Base-by-base conservation (phyloP, 2,797 vertebrate species). In the Poeciliopsis paucimaculata region DNA sequence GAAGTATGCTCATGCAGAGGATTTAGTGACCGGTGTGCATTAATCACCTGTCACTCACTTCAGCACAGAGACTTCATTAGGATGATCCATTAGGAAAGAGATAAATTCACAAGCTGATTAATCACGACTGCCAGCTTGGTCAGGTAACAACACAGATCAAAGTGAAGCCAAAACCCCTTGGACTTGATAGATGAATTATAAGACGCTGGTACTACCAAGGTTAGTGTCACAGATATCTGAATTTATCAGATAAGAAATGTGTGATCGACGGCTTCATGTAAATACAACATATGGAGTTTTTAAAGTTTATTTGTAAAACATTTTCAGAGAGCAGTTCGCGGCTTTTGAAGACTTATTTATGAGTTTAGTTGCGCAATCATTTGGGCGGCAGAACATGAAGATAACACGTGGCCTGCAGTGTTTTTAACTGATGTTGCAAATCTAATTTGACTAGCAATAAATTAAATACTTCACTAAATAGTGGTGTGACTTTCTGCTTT, bases 21-120 rank as follows among this genome's bases (percentile, higher is more conserved):
- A 75, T 75, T 83, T 93, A 93, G 94, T 89, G 86, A 93, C 82
- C 81, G 66, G 77, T 80, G 84, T 75, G 83, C 88, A 90, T 94
- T 91, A 94, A 95, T 94, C 91, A 92, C 85, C 83, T 73, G 87
- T 77, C 82, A 73, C 86, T 73, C 39, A 79, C 75, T 51, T 64
- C 84, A 76, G 88, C 82, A 81, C 79, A 73, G 78, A 12, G 81
- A 84, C 90, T 93, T 92, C 90, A 95, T 94, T 94, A 93, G 73
- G 80, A 91, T 92, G 91, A 95, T 94, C 81, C 74, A 93, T 92
- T 85, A 78, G 79, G 81, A 82, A 73, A 82, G 72, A 51, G 41
- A 75, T 73, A 73, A 31, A 28, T 77, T 20, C 68, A 66, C 66
- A 83, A 75, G 12, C 36, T 0, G 76, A 77, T 71, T 49, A 82